Conservation (phyloP, 1,140 invertebrate species). For the Wiebesia pumilae region DNA sequence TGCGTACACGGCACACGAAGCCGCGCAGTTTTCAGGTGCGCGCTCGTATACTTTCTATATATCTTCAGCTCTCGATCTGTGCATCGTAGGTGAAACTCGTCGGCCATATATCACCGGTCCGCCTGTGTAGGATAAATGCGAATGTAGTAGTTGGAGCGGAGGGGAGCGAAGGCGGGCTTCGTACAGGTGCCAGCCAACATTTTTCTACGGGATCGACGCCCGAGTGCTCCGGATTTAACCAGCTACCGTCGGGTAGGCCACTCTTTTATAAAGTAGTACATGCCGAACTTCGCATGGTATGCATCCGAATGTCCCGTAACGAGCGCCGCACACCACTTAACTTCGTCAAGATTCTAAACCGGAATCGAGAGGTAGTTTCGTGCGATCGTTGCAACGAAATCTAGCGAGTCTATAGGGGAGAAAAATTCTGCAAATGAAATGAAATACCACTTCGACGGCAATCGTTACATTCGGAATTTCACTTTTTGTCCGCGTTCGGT, state of each 20-base stretch:
- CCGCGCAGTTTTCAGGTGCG: constrained; percentile 17
- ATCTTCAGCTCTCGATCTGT: constrained; percentile 21
- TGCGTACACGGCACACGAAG: not conserved
- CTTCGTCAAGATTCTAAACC: not conserved
- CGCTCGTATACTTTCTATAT: not conserved
- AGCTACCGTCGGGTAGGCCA: not conserved
- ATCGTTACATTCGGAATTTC: not conserved
- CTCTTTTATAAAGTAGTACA: not conserved
- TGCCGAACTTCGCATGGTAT: not conserved
- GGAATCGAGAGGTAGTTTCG: not conserved
- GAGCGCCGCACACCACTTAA: not conserved
- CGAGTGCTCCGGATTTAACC: not conserved
- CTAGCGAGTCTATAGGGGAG: not conserved
- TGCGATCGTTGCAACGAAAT: not conserved
- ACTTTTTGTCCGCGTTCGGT: not conserved
- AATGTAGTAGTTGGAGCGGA: not conserved
- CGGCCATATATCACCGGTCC: not conserved
- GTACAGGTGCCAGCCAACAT: constrained; percentile 14
- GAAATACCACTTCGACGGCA: not conserved
- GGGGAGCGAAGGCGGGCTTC: not conserved
- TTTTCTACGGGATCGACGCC: not conserved
- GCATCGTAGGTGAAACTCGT: not conserved
- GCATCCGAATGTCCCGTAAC: not conserved
- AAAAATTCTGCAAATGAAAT: constrained; percentile 4
- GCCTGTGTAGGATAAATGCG: not conserved